Conservation (phyloP, 2,113 vertebrate species). For the Mormoops blainvillei region DNA sequence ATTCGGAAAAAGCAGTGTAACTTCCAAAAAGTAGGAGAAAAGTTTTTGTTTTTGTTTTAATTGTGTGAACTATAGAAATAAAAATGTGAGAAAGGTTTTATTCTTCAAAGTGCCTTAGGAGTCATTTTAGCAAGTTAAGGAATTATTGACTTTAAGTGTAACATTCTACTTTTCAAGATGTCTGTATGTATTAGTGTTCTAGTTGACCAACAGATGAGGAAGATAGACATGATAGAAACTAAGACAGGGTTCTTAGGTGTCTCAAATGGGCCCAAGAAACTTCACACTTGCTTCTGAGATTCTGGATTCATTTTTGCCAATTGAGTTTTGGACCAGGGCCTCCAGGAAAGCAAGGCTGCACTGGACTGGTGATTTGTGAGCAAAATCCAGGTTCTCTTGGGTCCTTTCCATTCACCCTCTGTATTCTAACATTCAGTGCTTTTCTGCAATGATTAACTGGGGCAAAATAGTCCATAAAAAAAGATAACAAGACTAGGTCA, state of each 20-base stretch:
- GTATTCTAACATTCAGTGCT: neutral
- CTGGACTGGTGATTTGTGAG: neutral
- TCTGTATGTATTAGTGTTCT: neutral
- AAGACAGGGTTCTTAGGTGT: neutral
- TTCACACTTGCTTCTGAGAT: neutral
- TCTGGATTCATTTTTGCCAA: neutral
- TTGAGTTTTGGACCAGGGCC: neutral
- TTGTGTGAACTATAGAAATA: neutral
- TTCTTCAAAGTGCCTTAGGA: neutral
- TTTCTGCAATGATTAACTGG: neutral
- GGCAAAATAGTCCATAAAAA: neutral
- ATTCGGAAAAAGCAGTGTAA: neutral
- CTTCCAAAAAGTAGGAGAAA: neutral
- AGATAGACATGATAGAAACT: neutral
- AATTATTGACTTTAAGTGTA: neutral
- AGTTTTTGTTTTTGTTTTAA: neutral
- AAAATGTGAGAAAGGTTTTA: neutral
- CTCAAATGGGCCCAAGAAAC: neutral
- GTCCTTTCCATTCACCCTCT: neutral
- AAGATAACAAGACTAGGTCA: neutral
- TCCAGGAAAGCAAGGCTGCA: neutral
- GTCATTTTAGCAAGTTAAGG: neutral
- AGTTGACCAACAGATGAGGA: neutral
- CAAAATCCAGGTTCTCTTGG: neutral
- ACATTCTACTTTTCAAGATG: neutral